Evolutionary conservation across 64 coral and sea anemone genomes (phyloP).

Genomic region (Montipora efflorescens): DNA sequence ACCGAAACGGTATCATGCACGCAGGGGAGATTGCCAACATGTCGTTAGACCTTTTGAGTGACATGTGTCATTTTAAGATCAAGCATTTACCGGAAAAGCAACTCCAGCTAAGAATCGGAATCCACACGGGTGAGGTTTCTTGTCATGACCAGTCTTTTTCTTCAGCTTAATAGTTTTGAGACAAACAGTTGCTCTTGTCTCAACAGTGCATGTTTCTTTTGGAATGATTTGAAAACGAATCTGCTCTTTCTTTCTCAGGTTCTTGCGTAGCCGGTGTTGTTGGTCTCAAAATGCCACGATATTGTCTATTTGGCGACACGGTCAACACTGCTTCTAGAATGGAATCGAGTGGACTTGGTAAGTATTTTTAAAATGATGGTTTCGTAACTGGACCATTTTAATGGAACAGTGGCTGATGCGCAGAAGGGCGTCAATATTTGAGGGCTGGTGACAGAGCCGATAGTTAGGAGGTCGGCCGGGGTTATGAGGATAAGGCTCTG

Average conservation of each 20-base stretch:
- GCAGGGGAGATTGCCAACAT: constrained; percentile 70
- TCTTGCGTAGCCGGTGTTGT: constrained; percentile 76
- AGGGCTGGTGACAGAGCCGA: no score
- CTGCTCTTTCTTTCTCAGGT: constrained; percentile 22
- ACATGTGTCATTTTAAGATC: constrained; percentile 53
- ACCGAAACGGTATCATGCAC: constrained; percentile 60
- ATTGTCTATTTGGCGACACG: constrained; percentile 86
- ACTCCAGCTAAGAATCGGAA: constrained; percentile 70
- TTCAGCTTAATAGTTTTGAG: no score
- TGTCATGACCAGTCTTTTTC: no score
- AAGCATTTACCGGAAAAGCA: constrained; percentile 45
- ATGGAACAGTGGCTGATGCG: no score
- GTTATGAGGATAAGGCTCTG: no score
- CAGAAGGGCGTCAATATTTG: no score
- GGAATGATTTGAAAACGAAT: not conserved
- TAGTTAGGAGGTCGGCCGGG: no score
- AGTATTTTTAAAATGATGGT: not conserved
- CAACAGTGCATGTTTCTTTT: not conserved
- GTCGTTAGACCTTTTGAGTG: constrained; percentile 61
- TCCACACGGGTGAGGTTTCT: constrained; percentile 56
- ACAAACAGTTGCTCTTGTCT: not conserved
- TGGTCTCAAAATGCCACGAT: constrained; percentile 86
- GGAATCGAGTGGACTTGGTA: constrained; percentile 76
- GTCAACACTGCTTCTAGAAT: constrained; percentile 77
- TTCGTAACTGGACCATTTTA: no score